Conservation (phyloP, 2,888 invertebrate genomes). For the Pammene aurita region DNA sequence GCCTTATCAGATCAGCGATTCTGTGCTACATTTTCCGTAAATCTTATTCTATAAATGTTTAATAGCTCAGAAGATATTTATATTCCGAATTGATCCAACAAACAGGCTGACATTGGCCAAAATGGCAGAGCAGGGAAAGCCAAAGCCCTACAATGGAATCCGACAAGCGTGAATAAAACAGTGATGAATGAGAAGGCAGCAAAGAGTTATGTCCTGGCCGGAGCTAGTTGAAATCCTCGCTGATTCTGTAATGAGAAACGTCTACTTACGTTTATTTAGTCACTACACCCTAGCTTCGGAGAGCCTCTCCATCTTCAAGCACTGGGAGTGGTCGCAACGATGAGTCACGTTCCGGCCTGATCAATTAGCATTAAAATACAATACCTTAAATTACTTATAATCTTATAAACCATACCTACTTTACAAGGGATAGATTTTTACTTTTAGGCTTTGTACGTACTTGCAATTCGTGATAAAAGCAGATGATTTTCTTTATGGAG, state of each 20-base stretch:
- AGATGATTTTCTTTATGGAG: too few species aligned
- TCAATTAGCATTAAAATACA: too few species aligned
- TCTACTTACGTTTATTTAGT: too few species aligned
- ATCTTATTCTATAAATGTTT: slow-evolving; percentile 26
- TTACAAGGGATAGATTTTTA: too few species aligned
- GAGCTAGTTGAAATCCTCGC: slow-evolving; percentile 19
- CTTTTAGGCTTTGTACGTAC: too few species aligned
- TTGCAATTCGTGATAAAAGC: too few species aligned
- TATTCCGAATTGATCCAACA: slow-evolving; percentile 28
- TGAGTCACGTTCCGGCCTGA: too few species aligned
- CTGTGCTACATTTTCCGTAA: slow-evolving; percentile 13
- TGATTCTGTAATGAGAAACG: neutral
- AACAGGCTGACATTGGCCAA: slow-evolving; percentile 32
- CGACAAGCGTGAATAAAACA: slow-evolving; percentile 37
- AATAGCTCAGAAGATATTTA: slow-evolving; percentile 24
- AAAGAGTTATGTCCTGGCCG: slow-evolving; percentile 32
- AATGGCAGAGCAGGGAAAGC: slow-evolving; percentile 24
- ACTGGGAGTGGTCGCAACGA: too few species aligned
- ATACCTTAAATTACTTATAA: too few species aligned
- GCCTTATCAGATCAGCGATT: slow-evolving; percentile 31
- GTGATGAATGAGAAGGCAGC: slow-evolving; percentile 33
- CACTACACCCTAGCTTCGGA: too few species aligned
- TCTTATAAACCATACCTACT: too few species aligned
- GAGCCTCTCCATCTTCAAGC: too few species aligned
- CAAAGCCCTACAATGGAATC: slow-evolving; percentile 26